These are phyloP conservation scores for Lottia scabra DNA, from an alignment of 2,888 invertebrate genomes.

Conservation along the genomic window DNA sequence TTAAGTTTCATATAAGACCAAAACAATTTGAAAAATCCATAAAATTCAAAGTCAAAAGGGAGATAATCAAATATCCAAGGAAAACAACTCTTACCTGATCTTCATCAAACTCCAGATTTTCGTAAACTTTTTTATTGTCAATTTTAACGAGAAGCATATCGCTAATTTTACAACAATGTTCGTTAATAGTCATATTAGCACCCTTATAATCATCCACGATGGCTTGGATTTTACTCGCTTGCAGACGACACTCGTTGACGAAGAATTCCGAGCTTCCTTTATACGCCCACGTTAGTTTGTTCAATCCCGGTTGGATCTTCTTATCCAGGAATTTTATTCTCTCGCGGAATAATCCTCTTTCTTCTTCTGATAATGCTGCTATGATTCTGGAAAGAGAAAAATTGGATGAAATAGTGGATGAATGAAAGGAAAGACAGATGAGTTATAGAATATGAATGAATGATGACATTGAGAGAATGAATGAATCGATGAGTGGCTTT, in stretches of 20 bases:
- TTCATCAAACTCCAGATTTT: constrained; percentile 68
- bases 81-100: constrained; percentile 50
- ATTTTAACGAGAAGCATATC: constrained; percentile 67
- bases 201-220: constrained; percentile 86
- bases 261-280: constrained; percentile 68
- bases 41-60: background rate
- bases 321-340: constrained; percentile 74
- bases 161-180: constrained; percentile 66
- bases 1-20: too few species aligned
- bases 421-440: background rate
- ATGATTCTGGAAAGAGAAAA: constrained; percentile 73
- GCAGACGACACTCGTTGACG: constrained; percentile 66
- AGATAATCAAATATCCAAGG: background rate
- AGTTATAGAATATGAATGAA: background rate
- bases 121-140: constrained; percentile 67
- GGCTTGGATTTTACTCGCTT: constrained; percentile 73
- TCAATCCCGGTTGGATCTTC: constrained; percentile 70
- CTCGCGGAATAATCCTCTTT: constrained; percentile 82
- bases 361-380: constrained; percentile 80
- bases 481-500: too few species aligned
- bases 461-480: too few species aligned
- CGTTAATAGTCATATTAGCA: constrained; percentile 74
- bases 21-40: too few species aligned
- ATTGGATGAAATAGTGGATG: background rate
- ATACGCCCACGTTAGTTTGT: constrained; percentile 69